Percentiles rank a stretch among this genome's conserved stretches.
phyloP scores from a whole-genome alignment of 2,797 vertebrate species.

The Scomberomorus guttatus region DNA sequence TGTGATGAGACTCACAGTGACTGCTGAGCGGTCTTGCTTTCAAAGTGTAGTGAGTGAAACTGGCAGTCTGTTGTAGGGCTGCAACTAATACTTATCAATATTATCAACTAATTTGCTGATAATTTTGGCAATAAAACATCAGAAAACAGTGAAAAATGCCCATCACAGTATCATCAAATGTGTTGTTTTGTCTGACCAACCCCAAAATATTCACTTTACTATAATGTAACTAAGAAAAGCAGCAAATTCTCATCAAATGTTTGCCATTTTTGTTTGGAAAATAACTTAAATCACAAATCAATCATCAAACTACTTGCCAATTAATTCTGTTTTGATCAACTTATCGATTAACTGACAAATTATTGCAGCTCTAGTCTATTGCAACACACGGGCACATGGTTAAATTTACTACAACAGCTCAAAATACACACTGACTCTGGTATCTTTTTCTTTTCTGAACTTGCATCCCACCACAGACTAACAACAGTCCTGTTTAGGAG shows the following conservation, averaged over 20 bases:
- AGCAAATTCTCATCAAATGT: background rate
- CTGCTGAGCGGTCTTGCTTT: background rate
- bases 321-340: background rate
- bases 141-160: background rate
- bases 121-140: no score
- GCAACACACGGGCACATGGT: constrained; percentile 2
- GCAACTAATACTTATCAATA: background rate
- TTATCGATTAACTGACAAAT: background rate
- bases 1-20: constrained; percentile 47
- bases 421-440: background rate
- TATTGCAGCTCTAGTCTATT: background rate
- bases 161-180: no score
- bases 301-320: background rate
- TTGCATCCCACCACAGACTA: background rate
- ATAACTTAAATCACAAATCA: background rate
- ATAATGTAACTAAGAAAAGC: background rate
- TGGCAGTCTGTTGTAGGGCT: constrained; percentile 7
- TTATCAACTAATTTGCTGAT: background rate
- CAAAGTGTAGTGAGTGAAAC: background rate
- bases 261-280: background rate
- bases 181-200: background rate
- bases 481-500: constrained; percentile 1
- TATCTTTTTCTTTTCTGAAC: background rate
- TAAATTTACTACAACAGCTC: background rate
- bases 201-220: background rate